Evolutionary conservation across 2,797 vertebrate species (phyloP).

Genomic region (Falco columbarius): DNA sequence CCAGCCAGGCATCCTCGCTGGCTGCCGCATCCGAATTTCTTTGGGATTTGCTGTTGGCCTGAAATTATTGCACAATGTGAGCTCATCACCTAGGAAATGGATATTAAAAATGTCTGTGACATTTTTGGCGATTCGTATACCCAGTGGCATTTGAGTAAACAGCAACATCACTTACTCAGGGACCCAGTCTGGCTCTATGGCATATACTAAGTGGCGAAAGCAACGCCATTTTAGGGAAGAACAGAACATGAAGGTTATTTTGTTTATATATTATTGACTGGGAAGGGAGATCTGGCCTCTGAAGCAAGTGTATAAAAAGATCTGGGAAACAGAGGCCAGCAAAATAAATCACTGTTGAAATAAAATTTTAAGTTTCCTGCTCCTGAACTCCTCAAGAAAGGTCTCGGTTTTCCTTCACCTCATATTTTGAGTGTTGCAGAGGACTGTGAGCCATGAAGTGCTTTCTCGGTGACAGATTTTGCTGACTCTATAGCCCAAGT

Average conservation of each 20-base stretch:
- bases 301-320: slow-evolving; percentile 23
- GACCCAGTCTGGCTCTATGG: neutral
- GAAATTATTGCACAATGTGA: slow-evolving; percentile 13
- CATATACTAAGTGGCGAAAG: neutral
- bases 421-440: neutral
- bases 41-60: slow-evolving; percentile 44
- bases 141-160: slow-evolving; percentile 15
- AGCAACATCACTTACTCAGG: slow-evolving; percentile 23
- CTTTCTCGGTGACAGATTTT: neutral
- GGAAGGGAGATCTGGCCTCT: slow-evolving; percentile 2
- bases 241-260: neutral
- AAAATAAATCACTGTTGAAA: slow-evolving; percentile 46
- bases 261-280: neutral
- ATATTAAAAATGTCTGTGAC: slow-evolving; percentile 35
- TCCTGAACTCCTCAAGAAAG: slow-evolving; percentile 28
- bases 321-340: slow-evolving; percentile 14
- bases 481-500: neutral
- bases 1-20: neutral
- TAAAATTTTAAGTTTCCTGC: slow-evolving; percentile 54
- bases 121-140: neutral
- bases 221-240: slow-evolving; percentile 36
- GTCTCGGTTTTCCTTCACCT: slow-evolving; percentile 13
- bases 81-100: slow-evolving; percentile 14
- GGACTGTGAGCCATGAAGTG: neutral
- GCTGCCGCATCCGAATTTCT: slow-evolving; percentile 32